Evolutionary conservation across 2,797 vertebrate species (phyloP), one percentile per base, ranked within the genome.

Genomic region (Vireo griseus): DNA sequence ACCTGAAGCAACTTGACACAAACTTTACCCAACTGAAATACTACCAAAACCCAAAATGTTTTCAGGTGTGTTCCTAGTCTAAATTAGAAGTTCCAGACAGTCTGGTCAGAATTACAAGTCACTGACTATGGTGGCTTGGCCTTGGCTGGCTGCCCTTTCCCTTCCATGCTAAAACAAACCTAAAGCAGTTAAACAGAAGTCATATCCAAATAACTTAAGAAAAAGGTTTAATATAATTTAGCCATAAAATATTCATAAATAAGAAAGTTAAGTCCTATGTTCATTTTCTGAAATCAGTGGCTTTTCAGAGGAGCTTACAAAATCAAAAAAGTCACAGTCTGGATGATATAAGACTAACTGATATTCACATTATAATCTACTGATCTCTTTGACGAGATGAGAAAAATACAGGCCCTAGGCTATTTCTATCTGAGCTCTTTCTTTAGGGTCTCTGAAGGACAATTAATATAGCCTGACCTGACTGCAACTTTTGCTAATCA

Each of bases 201-300:
- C 17, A 15, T 25, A 89, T 10, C 21, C 37, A 87, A 79, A n/a
- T 1, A 94, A 18, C 19, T 6, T 11, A 72, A 78, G 28, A 45
- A 58, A 52, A 59, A 51, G 2, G 7, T 24, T 92, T 83, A 48
- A 67, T 44, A 55, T 15, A 25, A 71, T 61, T 74, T 61, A 71
- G 13, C 57, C 33, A 81, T 0, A 0, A 77, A 88, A 28, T 25
- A 66, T 21, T 51, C 3, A 0, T 33, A 47, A 28, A 2, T 39
- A 86, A 78, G 15, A 33, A 79, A 61, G 8, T 48, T 66, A 65
- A 76, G 31, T 50, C 55, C 29, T 57, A 1, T 9, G 10, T 62
- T 89, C 6, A 26, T 69, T 81, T 82, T 92, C 62, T 69, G 65
- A 63, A 87, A 69, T 54, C 42, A 40, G 8, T 5, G 2, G 9